Base-by-base conservation (phyloP, 1,140 invertebrate genomes). In the Zaprionus africanus region DNA sequence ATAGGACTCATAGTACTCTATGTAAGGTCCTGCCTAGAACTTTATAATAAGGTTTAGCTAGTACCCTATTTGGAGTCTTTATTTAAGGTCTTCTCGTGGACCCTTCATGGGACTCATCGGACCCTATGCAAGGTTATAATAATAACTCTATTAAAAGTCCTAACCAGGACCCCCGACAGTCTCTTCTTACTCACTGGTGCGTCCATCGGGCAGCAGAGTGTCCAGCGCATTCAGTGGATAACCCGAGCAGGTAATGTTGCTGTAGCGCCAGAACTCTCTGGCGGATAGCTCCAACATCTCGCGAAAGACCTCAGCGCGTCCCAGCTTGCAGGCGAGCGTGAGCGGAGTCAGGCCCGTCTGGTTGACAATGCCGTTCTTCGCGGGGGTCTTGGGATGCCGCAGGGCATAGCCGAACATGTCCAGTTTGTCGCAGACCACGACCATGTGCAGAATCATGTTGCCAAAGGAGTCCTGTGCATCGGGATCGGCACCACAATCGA, bases 401-500 rank as follows among this genome's bases (percentile, higher is more conserved):
- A 99, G 94, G 12, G 98, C 98, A 93, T 99, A 99, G 26, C 98
- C 98, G 92, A 99, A 99, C 98, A 99, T 99, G 81, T 98, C 97
- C 93, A 98, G 93, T 94, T 99, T 99, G 92, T 99, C 97, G 84
- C 97, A 96, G 63, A 99, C 98, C 1, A 99, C 99, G 13, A 99
- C 97, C 98, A 99, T 99, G 92, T 99, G 99, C 5, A 99, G 93
- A 61, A 99, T 98, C 95, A 98, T 99, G 92, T 99, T 99, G 5
- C 97, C 97, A 87, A 98, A 98, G 1, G 95, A 96, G 90, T 99
- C 98, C 92, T 98, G 97, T 1, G 95, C 93, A 93, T 99, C 98
- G 0, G 98, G 98, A 94, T 99, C 96, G 1, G 98, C 98, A 13
- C 97, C 97, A 56, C 95, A 95, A 70, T 99, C 98, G 13, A 99